Percentiles rank a stretch among this genome's conserved stretches.
phyloP scores from a whole-genome alignment of 92 coral and sea anemone species.

The Porites evermanni region DNA sequence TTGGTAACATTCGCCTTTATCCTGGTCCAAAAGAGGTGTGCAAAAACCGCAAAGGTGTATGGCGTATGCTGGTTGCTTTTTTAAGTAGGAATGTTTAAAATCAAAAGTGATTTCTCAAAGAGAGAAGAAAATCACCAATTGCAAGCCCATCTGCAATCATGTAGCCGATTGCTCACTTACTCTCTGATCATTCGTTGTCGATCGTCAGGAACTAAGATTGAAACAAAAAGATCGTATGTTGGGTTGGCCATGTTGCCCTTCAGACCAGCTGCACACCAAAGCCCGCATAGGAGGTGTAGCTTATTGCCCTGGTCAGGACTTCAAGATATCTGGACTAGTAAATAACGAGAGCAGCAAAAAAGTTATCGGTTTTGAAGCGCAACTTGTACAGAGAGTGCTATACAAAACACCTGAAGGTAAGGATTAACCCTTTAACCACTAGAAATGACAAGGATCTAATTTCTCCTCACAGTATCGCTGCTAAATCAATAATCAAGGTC shows the following conservation, averaged over 20 bases:
- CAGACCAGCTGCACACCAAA: slow-evolving; percentile 11
- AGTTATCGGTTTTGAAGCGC: slow-evolving; percentile 19
- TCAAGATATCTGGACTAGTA: slow-evolving; percentile 24
- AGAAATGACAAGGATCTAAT: too few species aligned
- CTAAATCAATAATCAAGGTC: neutral
- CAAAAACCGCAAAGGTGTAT: neutral
- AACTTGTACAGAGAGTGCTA: slow-evolving; percentile 5
- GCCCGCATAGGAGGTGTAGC: slow-evolving; percentile 15
- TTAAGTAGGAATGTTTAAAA: neutral
- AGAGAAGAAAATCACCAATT: neutral
- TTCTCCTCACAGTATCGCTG: too few species aligned
- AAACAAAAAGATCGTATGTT: slow-evolving; percentile 20
- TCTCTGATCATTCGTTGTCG: neutral
- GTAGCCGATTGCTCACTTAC: neutral
- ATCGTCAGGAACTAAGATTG: slow-evolving; percentile 26
- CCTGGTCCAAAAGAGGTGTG: too few species aligned
- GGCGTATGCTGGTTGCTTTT: neutral
- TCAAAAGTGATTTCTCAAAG: neutral
- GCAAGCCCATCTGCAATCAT: neutral
- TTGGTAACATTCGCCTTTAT: neutral
- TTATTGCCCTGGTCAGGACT: slow-evolving; percentile 23
- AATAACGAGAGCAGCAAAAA: slow-evolving; percentile 14
- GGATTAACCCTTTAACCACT: neutral
- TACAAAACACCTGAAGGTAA: slow-evolving; percentile 14
- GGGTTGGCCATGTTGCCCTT: slow-evolving; percentile 25